Evolutionary conservation across 2,797 vertebrate species (phyloP).

Genomic region (Chloroceryle inda): DNA sequence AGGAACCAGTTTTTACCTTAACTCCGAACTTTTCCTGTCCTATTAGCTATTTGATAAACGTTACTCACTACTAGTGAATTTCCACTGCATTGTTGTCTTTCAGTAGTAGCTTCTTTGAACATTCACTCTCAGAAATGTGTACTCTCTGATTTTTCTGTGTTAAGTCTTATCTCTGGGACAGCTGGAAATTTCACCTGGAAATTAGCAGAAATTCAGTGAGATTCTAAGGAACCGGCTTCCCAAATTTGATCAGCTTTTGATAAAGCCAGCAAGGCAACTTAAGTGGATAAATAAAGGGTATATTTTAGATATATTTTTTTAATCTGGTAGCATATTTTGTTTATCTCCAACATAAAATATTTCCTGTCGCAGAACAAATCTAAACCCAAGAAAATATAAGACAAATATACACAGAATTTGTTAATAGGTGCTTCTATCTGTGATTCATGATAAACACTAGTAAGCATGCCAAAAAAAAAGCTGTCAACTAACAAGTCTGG

Average conservation of each 20-base stretch:
- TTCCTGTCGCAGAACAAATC: neutral
- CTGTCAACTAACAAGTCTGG: neutral
- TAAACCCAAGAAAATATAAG: neutral
- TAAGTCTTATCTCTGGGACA: neutral
- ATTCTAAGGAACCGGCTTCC: neutral
- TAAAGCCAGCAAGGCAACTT: neutral
- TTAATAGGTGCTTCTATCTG: neutral
- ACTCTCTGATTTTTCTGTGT: neutral
- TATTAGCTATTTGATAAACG: neutral
- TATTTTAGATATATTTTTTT: neutral
- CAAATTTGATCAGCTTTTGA: neutral
- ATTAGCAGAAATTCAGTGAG: neutral
- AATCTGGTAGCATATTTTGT: neutral
- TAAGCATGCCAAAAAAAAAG: neutral
- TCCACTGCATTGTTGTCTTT: neutral
- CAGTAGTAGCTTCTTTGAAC: neutral
- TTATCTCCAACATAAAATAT: neutral
- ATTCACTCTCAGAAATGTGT: neutral
- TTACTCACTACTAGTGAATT: neutral
- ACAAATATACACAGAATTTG: neutral
- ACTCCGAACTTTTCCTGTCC: neutral
- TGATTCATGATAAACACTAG: neutral
- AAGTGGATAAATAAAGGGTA: neutral
- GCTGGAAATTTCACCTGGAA: neutral
- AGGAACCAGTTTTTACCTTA: neutral